Conservation (phyloP, 2,113 vertebrate species). For the Piaya cayana region DNA sequence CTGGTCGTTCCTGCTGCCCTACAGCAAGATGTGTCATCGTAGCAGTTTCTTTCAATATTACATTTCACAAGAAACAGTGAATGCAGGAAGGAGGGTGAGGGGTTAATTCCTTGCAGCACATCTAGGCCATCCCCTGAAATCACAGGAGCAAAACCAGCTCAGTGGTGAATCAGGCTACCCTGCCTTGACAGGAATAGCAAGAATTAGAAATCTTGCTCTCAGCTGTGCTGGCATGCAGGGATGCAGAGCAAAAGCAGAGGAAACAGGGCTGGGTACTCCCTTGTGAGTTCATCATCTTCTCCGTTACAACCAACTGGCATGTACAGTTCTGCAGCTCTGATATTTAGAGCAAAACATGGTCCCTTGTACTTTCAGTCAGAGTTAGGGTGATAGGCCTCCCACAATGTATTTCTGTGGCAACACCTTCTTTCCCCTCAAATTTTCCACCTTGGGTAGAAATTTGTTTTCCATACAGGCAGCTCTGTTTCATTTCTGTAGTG, state of each 20-base stretch:
- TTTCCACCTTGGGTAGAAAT: not conserved
- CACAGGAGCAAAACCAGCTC: slow-evolving; percentile 16
- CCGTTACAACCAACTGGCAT: not conserved
- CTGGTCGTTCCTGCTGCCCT: not conserved
- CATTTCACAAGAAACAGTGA: not conserved
- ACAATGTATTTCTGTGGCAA: not conserved
- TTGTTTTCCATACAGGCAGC: not conserved
- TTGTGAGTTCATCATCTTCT: not conserved
- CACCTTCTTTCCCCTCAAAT: not conserved
- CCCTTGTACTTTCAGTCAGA: not conserved
- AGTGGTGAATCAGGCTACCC: not conserved
- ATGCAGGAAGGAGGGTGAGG: not conserved
- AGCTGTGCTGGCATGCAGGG: not conserved
- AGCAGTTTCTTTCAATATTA: not conserved
- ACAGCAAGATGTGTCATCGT: not conserved
- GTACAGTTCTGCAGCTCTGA: not conserved
- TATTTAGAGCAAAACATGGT: not conserved
- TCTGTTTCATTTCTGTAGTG: not conserved
- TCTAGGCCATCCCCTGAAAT: slow-evolving; percentile 43
- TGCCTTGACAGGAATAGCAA: slow-evolving; percentile 18
- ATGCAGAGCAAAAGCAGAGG: not conserved
- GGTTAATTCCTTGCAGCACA: slow-evolving; percentile 25
- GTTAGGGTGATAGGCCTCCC: not conserved
- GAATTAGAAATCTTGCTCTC: not conserved
- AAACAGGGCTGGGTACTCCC: not conserved